Conservation (phyloP, 2,797 vertebrate species). For the Buceros bicornis region DNA sequence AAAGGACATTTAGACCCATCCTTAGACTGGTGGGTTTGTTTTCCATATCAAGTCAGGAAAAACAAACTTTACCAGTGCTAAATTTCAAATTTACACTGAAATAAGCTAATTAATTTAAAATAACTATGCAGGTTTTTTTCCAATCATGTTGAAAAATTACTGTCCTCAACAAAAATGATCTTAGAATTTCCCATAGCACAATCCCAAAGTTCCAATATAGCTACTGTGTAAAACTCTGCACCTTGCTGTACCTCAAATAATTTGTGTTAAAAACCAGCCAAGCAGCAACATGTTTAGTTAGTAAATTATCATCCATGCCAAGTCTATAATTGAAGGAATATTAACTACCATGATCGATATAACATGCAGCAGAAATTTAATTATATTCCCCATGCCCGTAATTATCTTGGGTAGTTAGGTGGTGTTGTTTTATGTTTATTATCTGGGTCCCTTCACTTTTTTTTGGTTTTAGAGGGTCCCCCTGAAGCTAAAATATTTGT, state of each 20-base stretch:
- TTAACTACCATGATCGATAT: not conserved
- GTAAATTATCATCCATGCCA: not conserved
- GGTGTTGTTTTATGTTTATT: not conserved
- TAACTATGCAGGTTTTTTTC: not conserved
- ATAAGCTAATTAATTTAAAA: not conserved
- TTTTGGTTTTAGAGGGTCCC: not conserved
- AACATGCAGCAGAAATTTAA: not conserved
- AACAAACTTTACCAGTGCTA: not conserved
- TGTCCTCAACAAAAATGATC: not conserved
- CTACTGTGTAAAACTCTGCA: not conserved
- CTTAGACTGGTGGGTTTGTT: not conserved
- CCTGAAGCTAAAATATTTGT: not conserved
- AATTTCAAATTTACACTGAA: not conserved
- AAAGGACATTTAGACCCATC: not conserved
- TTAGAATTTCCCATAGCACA: not conserved
- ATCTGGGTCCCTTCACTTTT: not conserved
- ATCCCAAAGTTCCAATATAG: not conserved
- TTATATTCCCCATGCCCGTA: not conserved
- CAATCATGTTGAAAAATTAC: not conserved
- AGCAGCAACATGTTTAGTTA: not conserved
- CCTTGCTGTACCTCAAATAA: not conserved
- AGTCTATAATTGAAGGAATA: not conserved
- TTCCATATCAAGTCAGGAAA: not conserved
- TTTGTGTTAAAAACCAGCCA: not conserved
- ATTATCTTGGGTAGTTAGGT: not conserved